These are phyloP conservation scores for Manduca sexta DNA, from an alignment of 1,140 invertebrate genomes.

Conservation along the genomic window DNA sequence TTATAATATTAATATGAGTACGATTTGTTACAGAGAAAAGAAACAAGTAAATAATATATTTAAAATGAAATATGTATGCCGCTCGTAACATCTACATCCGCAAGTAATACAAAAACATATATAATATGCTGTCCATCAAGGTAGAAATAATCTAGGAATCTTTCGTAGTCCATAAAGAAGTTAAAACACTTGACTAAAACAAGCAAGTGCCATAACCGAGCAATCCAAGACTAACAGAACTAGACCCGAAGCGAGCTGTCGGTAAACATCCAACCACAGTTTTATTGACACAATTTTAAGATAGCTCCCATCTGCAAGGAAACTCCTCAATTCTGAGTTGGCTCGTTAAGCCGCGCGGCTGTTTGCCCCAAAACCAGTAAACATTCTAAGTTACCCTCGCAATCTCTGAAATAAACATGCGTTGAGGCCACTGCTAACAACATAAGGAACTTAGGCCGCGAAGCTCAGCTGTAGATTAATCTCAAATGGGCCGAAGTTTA, in stretches of 20 bases:
- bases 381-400: slow-evolving; percentile 49
- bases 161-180: not conserved
- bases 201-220: too few relatives aligned
- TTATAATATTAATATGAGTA: too few relatives aligned
- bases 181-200: too few relatives aligned
- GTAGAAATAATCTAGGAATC: too few relatives aligned
- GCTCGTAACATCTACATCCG: too few relatives aligned
- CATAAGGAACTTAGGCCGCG: slow-evolving; percentile 35
- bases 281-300: slow-evolving; percentile 27
- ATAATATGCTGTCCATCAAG: too few relatives aligned
- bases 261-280: slow-evolving; percentile 5
- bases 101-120: too few relatives aligned
- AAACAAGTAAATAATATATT: too few relatives aligned
- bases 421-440: slow-evolving; percentile 46
- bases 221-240: not conserved
- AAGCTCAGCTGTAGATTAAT: slow-evolving; percentile 30
- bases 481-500: slow-evolving; percentile 26
- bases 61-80: too few relatives aligned
- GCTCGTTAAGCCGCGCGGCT: slow-evolving; percentile 48
- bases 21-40: too few relatives aligned
- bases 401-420: slow-evolving; percentile 55
- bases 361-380: slow-evolving; percentile 54
- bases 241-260: not conserved
- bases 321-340: slow-evolving; percentile 36
- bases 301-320: slow-evolving; percentile 15